Percentiles rank a stretch among this genome's conserved stretches.
phyloP scores from a whole-genome alignment of 2,888 invertebrate genomes.

The Augiades crinisus region DNA sequence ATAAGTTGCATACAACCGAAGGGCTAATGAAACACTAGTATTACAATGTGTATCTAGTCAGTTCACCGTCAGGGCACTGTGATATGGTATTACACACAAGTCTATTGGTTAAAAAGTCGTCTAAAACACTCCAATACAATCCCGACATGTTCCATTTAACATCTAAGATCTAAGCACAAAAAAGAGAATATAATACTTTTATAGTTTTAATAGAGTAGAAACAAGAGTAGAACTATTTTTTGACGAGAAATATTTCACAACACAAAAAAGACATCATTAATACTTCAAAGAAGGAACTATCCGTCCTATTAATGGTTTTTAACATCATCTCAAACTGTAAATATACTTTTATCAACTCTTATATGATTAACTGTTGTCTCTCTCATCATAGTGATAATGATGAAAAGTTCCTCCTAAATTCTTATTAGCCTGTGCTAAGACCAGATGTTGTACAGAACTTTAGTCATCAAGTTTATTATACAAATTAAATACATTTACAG shows the following conservation, averaged over 20 bases:
- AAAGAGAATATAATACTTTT: background rate
- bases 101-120: conserved; percentile 55
- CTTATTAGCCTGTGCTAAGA: conserved; percentile 53
- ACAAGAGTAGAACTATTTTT: background rate
- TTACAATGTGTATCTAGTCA: conserved; percentile 61
- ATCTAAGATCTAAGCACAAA: conserved; percentile 58
- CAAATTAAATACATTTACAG: conserved; percentile 38
- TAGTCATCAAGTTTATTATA: conserved; percentile 35
- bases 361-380: no score
- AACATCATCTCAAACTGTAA: no score
- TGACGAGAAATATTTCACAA: background rate
- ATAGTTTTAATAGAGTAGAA: background rate
- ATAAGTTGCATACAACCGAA: no score
- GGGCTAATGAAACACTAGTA: background rate
- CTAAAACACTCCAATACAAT: conserved; percentile 71
- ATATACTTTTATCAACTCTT: no score
- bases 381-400: no score
- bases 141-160: conserved; percentile 49
- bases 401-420: background rate
- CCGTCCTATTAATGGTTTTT: no score
- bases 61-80: conserved; percentile 55
- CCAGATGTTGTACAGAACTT: conserved; percentile 49
- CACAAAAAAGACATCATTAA: background rate
- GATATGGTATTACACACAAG: conserved; percentile 51
- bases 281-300: background rate